Conservation (phyloP, 1,140 invertebrate genomes). For the Aplysia californica region DNA sequence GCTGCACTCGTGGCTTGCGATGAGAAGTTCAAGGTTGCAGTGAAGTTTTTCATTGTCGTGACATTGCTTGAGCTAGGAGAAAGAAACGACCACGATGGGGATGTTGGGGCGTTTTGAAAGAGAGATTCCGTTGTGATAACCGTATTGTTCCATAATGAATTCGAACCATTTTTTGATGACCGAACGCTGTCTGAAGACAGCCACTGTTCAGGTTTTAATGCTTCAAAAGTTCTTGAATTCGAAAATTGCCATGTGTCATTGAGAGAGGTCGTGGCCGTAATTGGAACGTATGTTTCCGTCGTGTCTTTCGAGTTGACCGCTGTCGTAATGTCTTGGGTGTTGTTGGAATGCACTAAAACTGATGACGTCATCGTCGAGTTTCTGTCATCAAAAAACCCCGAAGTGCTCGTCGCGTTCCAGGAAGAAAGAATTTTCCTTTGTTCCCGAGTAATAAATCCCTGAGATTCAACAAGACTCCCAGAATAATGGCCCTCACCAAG, state of each 20-base stretch:
- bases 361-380: too few species aligned
- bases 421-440: too few species aligned
- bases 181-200: background rate
- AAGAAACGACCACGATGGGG: too few species aligned
- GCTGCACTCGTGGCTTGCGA: too few species aligned
- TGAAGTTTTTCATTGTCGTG: too few species aligned
- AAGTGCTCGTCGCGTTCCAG: too few species aligned
- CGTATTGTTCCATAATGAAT: background rate
- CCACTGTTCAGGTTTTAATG: background rate
- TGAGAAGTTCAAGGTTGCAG: background rate
- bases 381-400: too few species aligned
- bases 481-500: too few species aligned
- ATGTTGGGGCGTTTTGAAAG: background rate
- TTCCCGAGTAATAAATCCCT: too few species aligned
- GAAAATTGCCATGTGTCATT: background rate
- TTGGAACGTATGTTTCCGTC: background rate
- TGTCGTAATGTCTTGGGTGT: too few species aligned
- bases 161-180: background rate
- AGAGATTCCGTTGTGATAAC: background rate
- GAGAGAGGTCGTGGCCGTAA: background rate
- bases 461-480: too few species aligned
- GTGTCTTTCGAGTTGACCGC: background rate
- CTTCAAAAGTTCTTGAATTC: background rate
- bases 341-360: too few species aligned
- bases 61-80: background rate